Evolutionary conservation across 1,140 invertebrate species (phyloP), one percentile per base, ranked within the genome.

Genomic region (Melanaphis sacchari): DNA sequence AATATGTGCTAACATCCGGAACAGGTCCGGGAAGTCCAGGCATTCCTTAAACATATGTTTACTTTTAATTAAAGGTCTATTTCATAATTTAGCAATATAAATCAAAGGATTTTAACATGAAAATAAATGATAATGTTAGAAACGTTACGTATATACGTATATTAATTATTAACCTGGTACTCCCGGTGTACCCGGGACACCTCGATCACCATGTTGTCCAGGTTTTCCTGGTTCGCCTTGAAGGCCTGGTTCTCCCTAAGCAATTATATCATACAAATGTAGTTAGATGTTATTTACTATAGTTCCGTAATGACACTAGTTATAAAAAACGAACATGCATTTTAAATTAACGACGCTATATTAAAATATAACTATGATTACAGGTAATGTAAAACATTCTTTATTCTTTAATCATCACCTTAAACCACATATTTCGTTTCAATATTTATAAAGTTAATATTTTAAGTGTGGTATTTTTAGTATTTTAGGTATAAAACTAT

Each of bases 1-100:
- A 96, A 94, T 97, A 97, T 43, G 96, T 94, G 95, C 96, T 96
- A 95, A 97, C 96, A 95, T 98, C 97, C 38, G 97, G 97, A 94
- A 96, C 95, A n/a, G 96, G 96, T 94, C 97, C 97, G 84, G 97
- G 96, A 36, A 96, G 96, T 85, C 97, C 97, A 1, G 97, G 97
- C 43, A 85, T 93, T 85, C 91, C 91, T 93, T 40, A 85, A 90
- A 90, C 52, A 90, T 31, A 24, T 90, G 40, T 59, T 88, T 24
- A 26, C 31, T 40, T 59, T 38, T 52, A 36, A 26, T 89, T 40
- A 15, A 49, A 49, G 5, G 15, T 9, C n/a, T 36, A 41, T 90
- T 8, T 15, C 2, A 40, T 59, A 41, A 43, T 36, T 90, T 18
- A 54, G 24, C 2, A 54, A 38, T 26, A n/a, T 40, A 54, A 40